Base-by-base conservation (phyloP, 2,113 vertebrate genomes). In the Dromaius novaehollandiae region DNA sequence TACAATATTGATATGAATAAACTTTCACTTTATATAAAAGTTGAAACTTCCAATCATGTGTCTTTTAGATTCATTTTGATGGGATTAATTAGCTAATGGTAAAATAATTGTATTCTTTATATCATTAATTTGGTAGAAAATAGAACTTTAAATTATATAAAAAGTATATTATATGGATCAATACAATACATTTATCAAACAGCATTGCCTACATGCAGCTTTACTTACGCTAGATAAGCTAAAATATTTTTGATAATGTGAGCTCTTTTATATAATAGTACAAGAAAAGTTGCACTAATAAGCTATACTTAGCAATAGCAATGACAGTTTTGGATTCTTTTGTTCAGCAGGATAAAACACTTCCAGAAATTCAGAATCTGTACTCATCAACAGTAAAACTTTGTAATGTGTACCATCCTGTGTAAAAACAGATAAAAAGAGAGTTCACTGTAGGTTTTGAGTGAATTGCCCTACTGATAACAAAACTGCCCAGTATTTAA, bases 111-210 rank as follows among this genome's bases (percentile, higher is more conserved):
- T n/a, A 19, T 51, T 91, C 44, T 58, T 65, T 91, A 90, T 91
- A 82, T 96, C 93, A 93, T 20, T 63, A 63, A 6, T 86, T 93
- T 81, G 30, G 40, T 92, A 25, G 50, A 74, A 93, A 96, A 77
- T 60, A 34, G 86, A 95, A 91, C 71, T 40, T 55, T 40, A 51
- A 51, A 26, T 55, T 11, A 28, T 55, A 74, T 55, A 74, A 74
- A 74, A 38, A 40, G 32, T 38, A 30, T 38, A 28, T 51, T 55
- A 40, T 40, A 38, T 38, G 14, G 50, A 55, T 53, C 25, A 74
- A 51, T 24, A 53, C 40, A 40, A 55, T 22, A 55, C 24, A 36
- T 50, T 51, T 73, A n/a, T 73, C 48, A 55, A 55, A 74, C 20
- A 55, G 5, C 36, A 30, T 40, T 55, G 36, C 71, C 13, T 82